Percentiles rank a stretch among this genome's conserved stretches.
Evolutionary conservation across 1,140 invertebrate genomes (phyloP).

Genomic region (Maconellicoccus hirsutus): DNA sequence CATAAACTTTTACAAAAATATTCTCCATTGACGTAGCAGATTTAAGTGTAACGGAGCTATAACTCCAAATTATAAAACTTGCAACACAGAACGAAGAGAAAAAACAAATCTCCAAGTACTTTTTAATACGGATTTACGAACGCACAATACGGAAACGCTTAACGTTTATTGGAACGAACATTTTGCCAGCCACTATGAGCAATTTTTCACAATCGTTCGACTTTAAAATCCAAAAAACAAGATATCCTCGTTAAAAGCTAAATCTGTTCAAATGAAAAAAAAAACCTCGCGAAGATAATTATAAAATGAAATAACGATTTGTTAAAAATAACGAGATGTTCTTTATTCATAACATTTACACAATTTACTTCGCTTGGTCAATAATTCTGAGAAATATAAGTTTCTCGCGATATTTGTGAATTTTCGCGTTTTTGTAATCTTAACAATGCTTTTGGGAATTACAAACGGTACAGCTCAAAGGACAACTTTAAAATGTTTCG

Average conservation of each 20-base stretch:
- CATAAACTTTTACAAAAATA: not conserved
- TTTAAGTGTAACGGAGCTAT: not conserved
- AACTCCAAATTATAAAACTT: not conserved
- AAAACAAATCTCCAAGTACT: not conserved
- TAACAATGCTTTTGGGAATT: no score
- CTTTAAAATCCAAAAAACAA: not conserved
- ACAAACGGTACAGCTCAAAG: no score
- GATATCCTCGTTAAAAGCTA: no score
- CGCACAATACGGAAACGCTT: not conserved
- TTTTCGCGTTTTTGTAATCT: no score
- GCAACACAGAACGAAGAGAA: not conserved
- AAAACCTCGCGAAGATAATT: not conserved
- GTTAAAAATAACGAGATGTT: not conserved
- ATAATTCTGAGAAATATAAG: not conserved
- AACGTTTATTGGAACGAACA: not conserved
- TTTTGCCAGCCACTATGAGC: not conserved
- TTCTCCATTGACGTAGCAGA: not conserved
- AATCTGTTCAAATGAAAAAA: no score
- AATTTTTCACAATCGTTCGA: not conserved
- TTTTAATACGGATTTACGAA: constrained; percentile 1
- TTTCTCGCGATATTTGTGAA: not conserved
- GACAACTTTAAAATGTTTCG: no score
- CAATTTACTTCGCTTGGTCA: constrained; percentile 3
- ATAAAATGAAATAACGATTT: not conserved
- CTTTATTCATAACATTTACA: not conserved